Conservation (phyloP, 2,113 vertebrate species). For the Clarias macrocephalus region DNA sequence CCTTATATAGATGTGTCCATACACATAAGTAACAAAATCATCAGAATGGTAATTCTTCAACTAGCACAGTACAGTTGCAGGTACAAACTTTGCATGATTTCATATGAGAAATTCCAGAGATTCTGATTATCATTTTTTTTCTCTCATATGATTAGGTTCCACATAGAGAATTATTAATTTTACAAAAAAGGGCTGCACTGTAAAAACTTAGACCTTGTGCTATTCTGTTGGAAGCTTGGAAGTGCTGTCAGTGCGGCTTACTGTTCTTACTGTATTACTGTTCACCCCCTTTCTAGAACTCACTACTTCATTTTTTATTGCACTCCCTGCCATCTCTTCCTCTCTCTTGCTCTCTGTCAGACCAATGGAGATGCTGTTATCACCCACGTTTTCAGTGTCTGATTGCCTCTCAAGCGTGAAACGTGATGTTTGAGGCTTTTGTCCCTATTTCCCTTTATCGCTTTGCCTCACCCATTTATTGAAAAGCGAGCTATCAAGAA, state of each 20-base stretch:
- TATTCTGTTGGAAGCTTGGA: not conserved
- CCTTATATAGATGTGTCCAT: not conserved
- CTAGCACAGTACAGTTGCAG: not conserved
- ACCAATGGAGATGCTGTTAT: slow-evolving; percentile 35
- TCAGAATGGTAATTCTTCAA: not conserved
- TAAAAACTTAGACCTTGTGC: not conserved
- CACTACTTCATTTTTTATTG: slow-evolving; percentile 54
- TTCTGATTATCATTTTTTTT: not conserved
- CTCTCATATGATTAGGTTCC: not conserved
- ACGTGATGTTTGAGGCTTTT: slow-evolving; percentile 29
- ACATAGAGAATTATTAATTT: not conserved
- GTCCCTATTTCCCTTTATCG: slow-evolving; percentile 15
- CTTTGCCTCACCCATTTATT: slow-evolving; percentile 18
- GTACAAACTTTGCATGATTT: not conserved
- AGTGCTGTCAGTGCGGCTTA: slow-evolving; percentile 26
- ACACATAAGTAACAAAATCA: not conserved
- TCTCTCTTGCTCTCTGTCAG: slow-evolving; percentile 26
- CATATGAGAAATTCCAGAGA: not conserved
- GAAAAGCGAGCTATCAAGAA: slow-evolving; percentile 15
- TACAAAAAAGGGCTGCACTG: not conserved
- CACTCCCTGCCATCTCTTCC: slow-evolving; percentile 48
- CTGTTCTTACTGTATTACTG: slow-evolving; percentile 35
- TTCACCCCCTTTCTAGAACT: slow-evolving; percentile 25
- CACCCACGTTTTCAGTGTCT: slow-evolving; percentile 11
- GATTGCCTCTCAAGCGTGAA: slow-evolving; percentile 38